Conservation (phyloP, 2,797 vertebrate genomes). For the Ctenosaura bakeri region DNA sequence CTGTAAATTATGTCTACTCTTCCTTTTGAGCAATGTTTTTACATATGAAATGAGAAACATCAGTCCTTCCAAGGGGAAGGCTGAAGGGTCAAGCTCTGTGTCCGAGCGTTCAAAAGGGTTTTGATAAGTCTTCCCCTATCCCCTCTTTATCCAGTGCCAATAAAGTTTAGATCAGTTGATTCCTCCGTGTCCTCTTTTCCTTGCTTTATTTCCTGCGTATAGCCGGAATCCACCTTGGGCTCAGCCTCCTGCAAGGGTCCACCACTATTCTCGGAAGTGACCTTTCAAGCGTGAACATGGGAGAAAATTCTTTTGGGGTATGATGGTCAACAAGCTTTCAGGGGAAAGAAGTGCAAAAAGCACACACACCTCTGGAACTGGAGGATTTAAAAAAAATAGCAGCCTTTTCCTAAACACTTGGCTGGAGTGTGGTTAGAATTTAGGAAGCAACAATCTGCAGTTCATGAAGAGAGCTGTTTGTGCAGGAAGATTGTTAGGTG, state of each 20-base stretch:
- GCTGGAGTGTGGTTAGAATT: neutral
- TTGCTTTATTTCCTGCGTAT: neutral
- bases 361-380: neutral
- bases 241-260: too few species aligned
- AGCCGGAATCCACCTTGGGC: neutral
- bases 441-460: neutral
- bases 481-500: neutral
- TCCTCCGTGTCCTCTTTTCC: constrained; percentile 20
- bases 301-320: neutral
- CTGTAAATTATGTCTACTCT: constrained; percentile 81
- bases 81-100: too few species aligned
- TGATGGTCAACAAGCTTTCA: neutral
- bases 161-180: constrained; percentile 81
- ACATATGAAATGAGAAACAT: constrained; percentile 26
- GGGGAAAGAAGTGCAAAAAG: neutral
- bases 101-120: constrained; percentile 63
- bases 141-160: constrained; percentile 83
- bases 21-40: constrained; percentile 68
- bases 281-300: neutral
- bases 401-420: neutral
- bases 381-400: too few species aligned
- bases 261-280: too few species aligned
- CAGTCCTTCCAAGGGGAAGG: too few species aligned
- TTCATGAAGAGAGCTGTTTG: neutral
- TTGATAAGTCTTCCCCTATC: constrained; percentile 74